These are phyloP conservation scores for Lepidothrix coronata DNA, from an alignment of 2,113 vertebrate species.

Conservation along the genomic window DNA sequence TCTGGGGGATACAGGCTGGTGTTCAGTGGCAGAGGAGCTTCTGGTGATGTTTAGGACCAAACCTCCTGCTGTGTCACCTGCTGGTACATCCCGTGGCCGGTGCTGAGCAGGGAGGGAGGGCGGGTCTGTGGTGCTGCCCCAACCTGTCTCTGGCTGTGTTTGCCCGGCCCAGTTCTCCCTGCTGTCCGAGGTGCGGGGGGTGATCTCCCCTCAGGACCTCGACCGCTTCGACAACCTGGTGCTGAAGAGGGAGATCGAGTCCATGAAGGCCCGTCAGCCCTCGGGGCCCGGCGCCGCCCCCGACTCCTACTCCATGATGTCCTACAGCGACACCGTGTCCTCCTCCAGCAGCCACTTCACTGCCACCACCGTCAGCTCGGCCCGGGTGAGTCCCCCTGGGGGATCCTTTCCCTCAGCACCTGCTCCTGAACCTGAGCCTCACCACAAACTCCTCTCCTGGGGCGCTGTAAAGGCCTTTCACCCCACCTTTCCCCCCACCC, in stretches of 20 bases:
- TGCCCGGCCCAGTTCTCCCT: conserved; percentile 85
- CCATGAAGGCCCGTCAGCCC: conserved; percentile 90
- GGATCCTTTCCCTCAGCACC: neutral
- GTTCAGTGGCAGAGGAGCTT: neutral
- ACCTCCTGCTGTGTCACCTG: neutral
- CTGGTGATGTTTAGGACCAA: neutral
- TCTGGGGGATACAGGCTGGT: neutral
- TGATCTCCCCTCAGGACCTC: conserved; percentile 89
- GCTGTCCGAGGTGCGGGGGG: conserved; percentile 88
- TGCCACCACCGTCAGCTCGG: conserved; percentile 93
- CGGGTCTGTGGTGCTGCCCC: neutral
- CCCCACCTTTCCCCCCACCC: neutral
- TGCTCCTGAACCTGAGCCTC: neutral
- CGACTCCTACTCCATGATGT: conserved; percentile 87
- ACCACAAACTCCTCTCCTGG: rapidly evolving
- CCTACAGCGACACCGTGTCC: conserved; percentile 87
- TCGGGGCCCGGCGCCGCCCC: conserved; percentile 40
- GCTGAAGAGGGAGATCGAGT: conserved; percentile 91
- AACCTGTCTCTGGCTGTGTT: neutral
- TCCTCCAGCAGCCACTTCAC: conserved; percentile 93
- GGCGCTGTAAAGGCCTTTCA: rapidly evolving
- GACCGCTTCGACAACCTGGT: conserved; percentile 91
- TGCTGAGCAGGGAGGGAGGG: neutral
- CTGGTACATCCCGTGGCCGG: rapidly evolving
- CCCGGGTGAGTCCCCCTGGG: conserved; percentile 79